These are phyloP conservation scores for Montipora foliosa DNA, from an alignment of 64 coral and sea anemone genomes.

Conservation along the genomic window DNA sequence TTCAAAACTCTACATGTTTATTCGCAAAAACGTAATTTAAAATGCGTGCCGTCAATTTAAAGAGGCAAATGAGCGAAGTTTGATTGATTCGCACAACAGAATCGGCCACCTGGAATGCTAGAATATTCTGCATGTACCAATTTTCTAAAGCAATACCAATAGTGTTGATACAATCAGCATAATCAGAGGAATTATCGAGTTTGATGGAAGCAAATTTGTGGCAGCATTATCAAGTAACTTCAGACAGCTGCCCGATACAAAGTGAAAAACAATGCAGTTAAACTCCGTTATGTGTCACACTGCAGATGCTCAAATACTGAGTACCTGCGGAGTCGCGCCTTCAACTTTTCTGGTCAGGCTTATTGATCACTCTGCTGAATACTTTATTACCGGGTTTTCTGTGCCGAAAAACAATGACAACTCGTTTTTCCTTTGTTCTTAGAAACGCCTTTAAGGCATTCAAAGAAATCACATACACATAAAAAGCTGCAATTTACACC, in stretches of 20 bases:
- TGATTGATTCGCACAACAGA: conserved; percentile 8
- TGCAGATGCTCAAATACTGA: background rate
- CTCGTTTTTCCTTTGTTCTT: background rate
- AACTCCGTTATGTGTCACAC: conserved; percentile 19
- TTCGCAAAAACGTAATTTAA: background rate
- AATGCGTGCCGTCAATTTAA: background rate
- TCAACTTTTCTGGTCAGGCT: background rate
- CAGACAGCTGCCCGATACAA: conserved; percentile 11
- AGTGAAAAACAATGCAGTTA: conserved; percentile 18
- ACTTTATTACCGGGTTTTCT: background rate
- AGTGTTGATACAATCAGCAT: conserved; percentile 25
- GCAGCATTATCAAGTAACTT: conserved; percentile 33
- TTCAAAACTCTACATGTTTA: background rate
- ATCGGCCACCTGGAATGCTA: background rate
- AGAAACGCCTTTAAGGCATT: background rate
- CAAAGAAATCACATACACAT: background rate
- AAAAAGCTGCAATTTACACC: background rate
- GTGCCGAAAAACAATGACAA: background rate
- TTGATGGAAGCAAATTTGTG: background rate
- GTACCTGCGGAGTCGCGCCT: background rate
- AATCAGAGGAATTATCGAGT: too few relatives aligned
- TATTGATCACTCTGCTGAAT: background rate
- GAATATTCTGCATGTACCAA: conserved; percentile 17
- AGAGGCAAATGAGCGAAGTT: background rate
- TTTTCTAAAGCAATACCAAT: conserved; percentile 6